Base-by-base conservation (phyloP, 1,140 invertebrate genomes). In the Parasteatoda tepidariorum region DNA sequence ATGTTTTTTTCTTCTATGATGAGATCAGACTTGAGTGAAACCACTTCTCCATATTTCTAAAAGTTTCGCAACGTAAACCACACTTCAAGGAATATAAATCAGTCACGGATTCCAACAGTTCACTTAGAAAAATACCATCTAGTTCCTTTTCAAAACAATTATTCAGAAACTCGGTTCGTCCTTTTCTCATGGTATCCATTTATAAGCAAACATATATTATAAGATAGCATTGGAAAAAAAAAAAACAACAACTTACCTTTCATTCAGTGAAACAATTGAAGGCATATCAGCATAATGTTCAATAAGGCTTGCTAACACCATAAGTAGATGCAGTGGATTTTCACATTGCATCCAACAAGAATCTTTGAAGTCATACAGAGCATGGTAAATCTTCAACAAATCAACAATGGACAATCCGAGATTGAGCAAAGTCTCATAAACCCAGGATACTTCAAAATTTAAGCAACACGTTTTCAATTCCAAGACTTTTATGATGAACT, bases 331-430 rank as follows among this genome's bases (percentile, higher is more conserved):
- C 7, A 88, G 76, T 62, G 89, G 88, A 73, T 87, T 87, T 34
- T 85, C 70, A n/a, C 66, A 41, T 30, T 85, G 86, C 31, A 87
- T 87, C 88, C 88, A 89, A 57, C 84, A 87, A 30, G 87, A 86
- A 75, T 89, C 89, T 87, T 88, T 88, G 30, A 89, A 88, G 76
- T 89, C 88, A 84, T 89, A 90, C 22, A 90, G 85, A 79, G 88
- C 88, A 84, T 91, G 90, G 85, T 91, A 91, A 26, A 90, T 88
- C 67, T 91, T 89, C 33, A 90, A 86, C 7, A 91, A 87, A 57
- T 88, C 88, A 15, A 87, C 84, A 24, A 90, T 82, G 24, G 87
- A 81, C n/a, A 91, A 85, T n/a, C 90, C 89, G 70, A 89, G 87
- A 9, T 88, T 86, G 41, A 90, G 83, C 71, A 91, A 85, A 0